Percentiles rank a stretch among this genome's conserved stretches.
Evolutionary conservation across 2,888 invertebrate genomes (phyloP).

Genomic region (Parasteatoda lunata): DNA sequence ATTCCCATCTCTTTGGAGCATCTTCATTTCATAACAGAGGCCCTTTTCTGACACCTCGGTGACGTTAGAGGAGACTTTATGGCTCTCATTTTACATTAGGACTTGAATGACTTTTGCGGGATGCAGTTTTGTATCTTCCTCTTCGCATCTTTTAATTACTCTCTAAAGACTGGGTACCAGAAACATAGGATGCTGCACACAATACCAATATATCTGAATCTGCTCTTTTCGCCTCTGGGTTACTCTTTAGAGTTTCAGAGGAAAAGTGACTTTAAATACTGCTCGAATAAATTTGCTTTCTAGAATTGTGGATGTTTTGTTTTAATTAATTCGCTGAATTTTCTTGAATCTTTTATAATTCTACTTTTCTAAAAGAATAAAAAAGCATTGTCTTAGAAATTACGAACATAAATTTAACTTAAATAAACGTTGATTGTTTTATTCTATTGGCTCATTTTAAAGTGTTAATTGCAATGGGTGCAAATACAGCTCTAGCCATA

Average conservation of each 20-base stretch:
- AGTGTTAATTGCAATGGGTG: no score
- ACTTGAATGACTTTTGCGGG: slow-evolving; percentile 61
- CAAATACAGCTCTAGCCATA: no score
- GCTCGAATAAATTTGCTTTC: no score
- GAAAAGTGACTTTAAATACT: slow-evolving; percentile 27
- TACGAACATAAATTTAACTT: no score
- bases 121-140: slow-evolving; percentile 34
- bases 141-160: slow-evolving; percentile 67
- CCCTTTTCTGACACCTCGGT: slow-evolving; percentile 40
- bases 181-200: slow-evolving; percentile 45
- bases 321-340: background rate
- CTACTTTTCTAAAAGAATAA: no score
- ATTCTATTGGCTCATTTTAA: no score
- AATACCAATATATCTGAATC: slow-evolving; percentile 67
- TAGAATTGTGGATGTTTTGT: no score
- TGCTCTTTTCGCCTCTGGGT: slow-evolving; percentile 37
- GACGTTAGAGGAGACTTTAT: slow-evolving; percentile 54
- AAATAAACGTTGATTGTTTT: no score
- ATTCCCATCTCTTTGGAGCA: background rate
- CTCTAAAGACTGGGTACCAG: slow-evolving; percentile 59
- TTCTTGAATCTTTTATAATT: background rate
- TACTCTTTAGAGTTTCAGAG: background rate
- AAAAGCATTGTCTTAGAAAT: no score
- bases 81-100: slow-evolving; percentile 59
- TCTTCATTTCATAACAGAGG: slow-evolving; percentile 34